Evolutionary conservation across 2,797 vertebrate genomes (phyloP).

Genomic region (Liasis olivaceus): DNA sequence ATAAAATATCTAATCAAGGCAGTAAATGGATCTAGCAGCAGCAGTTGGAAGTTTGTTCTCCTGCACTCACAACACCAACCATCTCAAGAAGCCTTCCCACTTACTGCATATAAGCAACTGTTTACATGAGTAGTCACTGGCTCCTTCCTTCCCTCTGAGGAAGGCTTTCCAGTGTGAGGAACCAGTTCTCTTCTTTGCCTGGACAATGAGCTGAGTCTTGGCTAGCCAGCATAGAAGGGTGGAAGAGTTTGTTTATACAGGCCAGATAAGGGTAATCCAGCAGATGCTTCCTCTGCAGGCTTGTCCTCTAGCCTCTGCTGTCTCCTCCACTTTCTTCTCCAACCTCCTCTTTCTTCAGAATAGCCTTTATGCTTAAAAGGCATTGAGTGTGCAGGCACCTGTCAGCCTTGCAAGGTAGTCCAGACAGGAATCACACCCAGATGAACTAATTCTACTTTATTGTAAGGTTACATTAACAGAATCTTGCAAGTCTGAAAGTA

Average conservation of each 20-base stretch:
- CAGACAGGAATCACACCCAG: neutral
- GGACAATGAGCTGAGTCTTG: too few species aligned
- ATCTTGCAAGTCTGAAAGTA: neutral
- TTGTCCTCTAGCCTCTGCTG: neutral
- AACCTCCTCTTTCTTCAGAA: neutral
- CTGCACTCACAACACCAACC: too few species aligned
- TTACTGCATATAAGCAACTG: too few species aligned
- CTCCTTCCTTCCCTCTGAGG: too few species aligned
- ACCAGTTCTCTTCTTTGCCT: too few species aligned
- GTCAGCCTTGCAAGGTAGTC: neutral
- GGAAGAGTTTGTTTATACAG: neutral
- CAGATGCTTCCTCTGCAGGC: neutral
- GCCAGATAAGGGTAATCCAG: neutral
- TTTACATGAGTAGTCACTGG: too few species aligned
- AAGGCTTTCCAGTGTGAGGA: too few species aligned
- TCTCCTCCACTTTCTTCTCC: neutral
- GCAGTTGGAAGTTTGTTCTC: too few species aligned
- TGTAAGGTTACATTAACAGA: neutral
- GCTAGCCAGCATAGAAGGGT: too few species aligned
- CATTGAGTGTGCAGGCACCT: neutral
- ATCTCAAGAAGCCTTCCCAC: too few species aligned
- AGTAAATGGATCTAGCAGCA: too few species aligned
- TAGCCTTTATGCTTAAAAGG: neutral
- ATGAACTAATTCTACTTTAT: neutral
- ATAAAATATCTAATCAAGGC: neutral